These are phyloP conservation scores for Pangasius sanitwongsei DNA, from an alignment of 2,797 vertebrate species.

Conservation along the genomic window DNA sequence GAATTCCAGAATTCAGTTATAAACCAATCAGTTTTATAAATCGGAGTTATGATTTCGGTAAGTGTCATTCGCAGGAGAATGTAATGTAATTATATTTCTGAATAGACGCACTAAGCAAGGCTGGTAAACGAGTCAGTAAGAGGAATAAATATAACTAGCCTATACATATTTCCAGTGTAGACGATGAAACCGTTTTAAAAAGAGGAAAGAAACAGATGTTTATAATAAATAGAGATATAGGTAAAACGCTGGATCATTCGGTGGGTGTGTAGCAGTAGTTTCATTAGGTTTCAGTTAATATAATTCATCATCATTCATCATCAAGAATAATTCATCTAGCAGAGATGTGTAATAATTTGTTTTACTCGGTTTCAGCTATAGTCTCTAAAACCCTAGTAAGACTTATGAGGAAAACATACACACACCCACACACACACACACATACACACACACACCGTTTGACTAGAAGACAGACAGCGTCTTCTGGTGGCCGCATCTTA, in stretches of 20 bases:
- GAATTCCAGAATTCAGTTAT: not conserved
- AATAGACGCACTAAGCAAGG: not conserved
- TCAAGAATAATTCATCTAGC: not conserved
- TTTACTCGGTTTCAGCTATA: not conserved
- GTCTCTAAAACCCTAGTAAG: not conserved
- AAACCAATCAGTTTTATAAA: not conserved
- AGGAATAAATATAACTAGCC: not conserved
- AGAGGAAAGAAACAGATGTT: not conserved
- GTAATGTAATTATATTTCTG: not conserved
- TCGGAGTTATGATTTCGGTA: constrained; percentile 1
- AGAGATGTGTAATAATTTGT: not conserved
- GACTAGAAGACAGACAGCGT: constrained; percentile 69
- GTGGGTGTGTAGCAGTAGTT: not conserved
- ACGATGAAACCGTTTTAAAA: not conserved
- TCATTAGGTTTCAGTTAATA: too few species aligned
- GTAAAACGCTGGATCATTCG: too few species aligned
- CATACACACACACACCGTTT: not conserved
- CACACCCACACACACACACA: constrained; percentile 12
- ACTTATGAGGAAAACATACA: not conserved
- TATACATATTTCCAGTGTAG: not conserved
- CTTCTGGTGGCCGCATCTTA: constrained; percentile 68
- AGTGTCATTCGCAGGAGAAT: not conserved
- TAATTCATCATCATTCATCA: too few species aligned
- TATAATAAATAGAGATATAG: not conserved
- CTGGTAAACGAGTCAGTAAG: not conserved